Conservation (phyloP, 2,113 vertebrate species). For the Tapirus terrestris region DNA sequence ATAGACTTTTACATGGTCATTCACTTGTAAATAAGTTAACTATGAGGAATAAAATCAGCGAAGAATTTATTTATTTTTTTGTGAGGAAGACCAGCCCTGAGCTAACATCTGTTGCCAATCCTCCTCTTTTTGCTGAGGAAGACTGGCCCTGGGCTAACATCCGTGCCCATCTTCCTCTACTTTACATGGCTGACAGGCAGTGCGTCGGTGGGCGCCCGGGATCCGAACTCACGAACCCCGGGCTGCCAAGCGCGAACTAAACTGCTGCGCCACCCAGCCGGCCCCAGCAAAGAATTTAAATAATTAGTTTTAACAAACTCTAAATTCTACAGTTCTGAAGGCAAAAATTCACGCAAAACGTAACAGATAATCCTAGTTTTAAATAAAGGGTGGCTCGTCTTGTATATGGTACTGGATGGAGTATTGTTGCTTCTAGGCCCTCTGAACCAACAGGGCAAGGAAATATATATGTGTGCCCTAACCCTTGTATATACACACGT, state of each 20-base stretch:
- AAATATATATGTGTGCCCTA: background rate
- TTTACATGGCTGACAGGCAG: no score
- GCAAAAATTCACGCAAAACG: conserved; percentile 20
- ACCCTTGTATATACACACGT: background rate
- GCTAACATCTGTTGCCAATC: no score
- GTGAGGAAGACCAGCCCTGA: no score
- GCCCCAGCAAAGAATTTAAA: background rate
- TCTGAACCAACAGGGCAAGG: background rate
- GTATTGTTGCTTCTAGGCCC: background rate
- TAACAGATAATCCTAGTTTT: background rate
- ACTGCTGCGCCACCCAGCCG: no score
- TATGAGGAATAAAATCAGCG: background rate
- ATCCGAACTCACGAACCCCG: no score
- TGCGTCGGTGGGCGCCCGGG: no score
- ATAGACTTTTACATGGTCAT: background rate
- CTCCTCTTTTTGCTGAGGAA: no score
- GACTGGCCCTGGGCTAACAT: no score
- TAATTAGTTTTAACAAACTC: background rate
- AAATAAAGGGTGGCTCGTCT: background rate
- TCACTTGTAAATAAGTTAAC: background rate
- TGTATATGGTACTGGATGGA: background rate
- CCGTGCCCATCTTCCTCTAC: no score
- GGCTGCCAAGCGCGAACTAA: no score
- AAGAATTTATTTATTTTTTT: no score
- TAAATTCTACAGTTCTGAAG: background rate